phyloP scores from a whole-genome alignment of 2,797 vertebrate species.

The Acrossocheilus wenchowensis region DNA sequence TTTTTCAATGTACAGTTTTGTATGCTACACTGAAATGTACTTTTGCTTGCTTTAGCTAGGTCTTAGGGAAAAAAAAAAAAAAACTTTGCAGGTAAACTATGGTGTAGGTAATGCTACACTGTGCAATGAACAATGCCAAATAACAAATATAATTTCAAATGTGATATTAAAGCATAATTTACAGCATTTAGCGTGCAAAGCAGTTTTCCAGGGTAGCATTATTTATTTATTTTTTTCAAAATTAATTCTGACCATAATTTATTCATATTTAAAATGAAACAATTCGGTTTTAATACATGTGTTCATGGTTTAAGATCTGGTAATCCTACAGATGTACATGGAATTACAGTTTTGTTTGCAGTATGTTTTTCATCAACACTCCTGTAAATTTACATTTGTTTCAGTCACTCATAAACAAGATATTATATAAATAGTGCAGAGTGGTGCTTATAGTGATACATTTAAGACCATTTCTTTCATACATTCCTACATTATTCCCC shows the following conservation, averaged over 20 bases:
- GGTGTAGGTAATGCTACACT: conserved; percentile 29
- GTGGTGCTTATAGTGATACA: background rate
- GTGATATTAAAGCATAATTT: conserved; percentile 51
- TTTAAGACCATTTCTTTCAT: background rate
- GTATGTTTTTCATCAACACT: conserved; percentile 14
- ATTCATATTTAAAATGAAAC: background rate
- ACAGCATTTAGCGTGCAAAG: background rate
- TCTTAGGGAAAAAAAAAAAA: conserved; percentile 9
- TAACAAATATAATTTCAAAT: conserved; percentile 37
- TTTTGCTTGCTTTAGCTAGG: conserved; percentile 36
- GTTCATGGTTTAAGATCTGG: conserved; percentile 1
- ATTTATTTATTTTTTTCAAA: background rate
- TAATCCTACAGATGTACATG: background rate
- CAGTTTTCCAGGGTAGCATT: conserved; percentile 1
- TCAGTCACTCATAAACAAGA: conserved; percentile 21
- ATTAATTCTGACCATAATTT: background rate
- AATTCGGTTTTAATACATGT: background rate
- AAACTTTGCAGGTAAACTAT: conserved; percentile 38
- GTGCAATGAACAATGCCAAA: conserved; percentile 33
- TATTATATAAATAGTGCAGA: conserved; percentile 12
- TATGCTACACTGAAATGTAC: conserved; percentile 48
- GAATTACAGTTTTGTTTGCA: conserved; percentile 7
- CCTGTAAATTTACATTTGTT: conserved; percentile 32
- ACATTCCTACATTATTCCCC: too few species aligned
- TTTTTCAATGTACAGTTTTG: conserved; percentile 61